These are phyloP conservation scores for Philypnodon macrostomus DNA, from an alignment of 2,797 vertebrate genomes.

Conservation along the genomic window DNA sequence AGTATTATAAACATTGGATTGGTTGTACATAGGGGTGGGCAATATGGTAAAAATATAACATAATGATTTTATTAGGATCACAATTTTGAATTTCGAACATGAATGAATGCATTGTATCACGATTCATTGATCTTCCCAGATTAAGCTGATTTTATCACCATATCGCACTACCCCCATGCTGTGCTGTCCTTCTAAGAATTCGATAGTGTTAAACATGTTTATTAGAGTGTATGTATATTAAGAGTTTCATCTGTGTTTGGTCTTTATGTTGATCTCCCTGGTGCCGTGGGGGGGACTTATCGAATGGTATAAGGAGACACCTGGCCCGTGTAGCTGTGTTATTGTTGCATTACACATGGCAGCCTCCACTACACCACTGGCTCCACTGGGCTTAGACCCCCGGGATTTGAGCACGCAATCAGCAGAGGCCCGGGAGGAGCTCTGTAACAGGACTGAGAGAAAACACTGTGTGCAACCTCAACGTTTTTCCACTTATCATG, in stretches of 20 bases:
- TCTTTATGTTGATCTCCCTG: constrained; percentile 40
- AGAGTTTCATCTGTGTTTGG: constrained; percentile 29
- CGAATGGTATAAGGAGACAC: constrained; percentile 55
- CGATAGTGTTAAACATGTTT: no score
- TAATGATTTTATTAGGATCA: no score
- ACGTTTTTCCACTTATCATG: no score
- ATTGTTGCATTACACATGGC: constrained; percentile 69
- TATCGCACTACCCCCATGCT: no score
- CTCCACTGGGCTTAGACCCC: constrained; percentile 72
- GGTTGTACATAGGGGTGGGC: no score
- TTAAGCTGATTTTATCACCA: no score
- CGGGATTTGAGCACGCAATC: constrained; percentile 55
- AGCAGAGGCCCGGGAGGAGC: constrained; percentile 35
- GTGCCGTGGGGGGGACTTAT: constrained; percentile 30
- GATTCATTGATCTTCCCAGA: no score
- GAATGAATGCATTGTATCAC: no score
- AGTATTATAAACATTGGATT: no score
- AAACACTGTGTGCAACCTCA: constrained; percentile 38
- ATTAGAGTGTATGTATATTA: constrained; percentile 14
- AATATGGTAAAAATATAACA: no score
- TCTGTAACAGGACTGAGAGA: constrained; percentile 24
- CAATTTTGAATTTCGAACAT: no score
- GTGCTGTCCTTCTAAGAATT: no score
- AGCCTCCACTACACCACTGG: constrained; percentile 67
- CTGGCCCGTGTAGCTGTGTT: constrained; percentile 66